A percentile compares a stretch with the other conserved stretches of the same genome.
Evolutionary conservation across 2,797 vertebrate genomes (phyloP).

Genomic region (Pogonophryne albipinna): DNA sequence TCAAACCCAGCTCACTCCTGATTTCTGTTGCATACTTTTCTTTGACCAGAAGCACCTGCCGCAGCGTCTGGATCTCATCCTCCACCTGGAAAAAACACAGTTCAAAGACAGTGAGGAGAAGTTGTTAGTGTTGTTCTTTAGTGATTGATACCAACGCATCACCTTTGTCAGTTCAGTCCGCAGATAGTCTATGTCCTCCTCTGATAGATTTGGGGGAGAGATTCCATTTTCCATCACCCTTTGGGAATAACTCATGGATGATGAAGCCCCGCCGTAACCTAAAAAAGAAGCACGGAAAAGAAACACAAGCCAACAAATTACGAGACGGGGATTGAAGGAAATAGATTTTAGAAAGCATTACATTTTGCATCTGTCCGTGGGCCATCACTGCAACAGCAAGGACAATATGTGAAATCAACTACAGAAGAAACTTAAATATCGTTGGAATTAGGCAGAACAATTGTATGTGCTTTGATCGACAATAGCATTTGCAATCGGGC

Average conservation of each 20-base stretch:
- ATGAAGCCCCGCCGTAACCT: slow-evolving; percentile 85
- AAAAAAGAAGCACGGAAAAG: slow-evolving; percentile 35
- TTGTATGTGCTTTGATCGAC: no score
- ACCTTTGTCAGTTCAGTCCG: slow-evolving; percentile 92
- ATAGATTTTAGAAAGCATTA: no score
- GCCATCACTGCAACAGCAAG: no score
- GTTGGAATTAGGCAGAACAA: no score
- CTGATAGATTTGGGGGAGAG: slow-evolving; percentile 83
- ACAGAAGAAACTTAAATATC: no score
- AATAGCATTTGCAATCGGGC: no score
- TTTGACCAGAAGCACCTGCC: slow-evolving; percentile 93
- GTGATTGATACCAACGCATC: not conserved
- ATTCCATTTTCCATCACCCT: slow-evolving; percentile 71
- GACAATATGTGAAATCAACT: no score
- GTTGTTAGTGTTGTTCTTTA: not conserved
- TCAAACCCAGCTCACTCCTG: slow-evolving; percentile 92
- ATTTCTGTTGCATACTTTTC: slow-evolving; percentile 93
- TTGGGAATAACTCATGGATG: slow-evolving; percentile 84
- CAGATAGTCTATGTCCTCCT: slow-evolving; percentile 89
- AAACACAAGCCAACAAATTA: no score
- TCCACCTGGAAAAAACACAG: slow-evolving; percentile 86
- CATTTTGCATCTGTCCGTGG: no score
- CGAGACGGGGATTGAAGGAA: no score
- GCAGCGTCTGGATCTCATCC: slow-evolving; percentile 94
- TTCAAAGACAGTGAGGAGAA: not conserved